phyloP scores from a whole-genome alignment of 2,113 vertebrate species.

The Sebastes schlegelii region DNA sequence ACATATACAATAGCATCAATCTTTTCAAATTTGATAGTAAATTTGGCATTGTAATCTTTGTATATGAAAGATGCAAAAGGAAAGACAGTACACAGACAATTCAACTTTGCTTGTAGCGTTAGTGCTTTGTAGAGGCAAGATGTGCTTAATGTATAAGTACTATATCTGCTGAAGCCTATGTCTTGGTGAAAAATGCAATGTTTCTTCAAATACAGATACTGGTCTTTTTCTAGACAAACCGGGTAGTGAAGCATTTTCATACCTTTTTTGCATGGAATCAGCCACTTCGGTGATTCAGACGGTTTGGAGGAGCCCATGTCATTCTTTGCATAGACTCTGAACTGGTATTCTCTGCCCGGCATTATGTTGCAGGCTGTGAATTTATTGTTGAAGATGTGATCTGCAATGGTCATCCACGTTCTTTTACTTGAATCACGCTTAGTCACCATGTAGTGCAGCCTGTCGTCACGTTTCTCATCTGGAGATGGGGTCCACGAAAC shows the following conservation, averaged over 20 bases:
- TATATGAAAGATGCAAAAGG: neutral
- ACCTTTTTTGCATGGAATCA: constrained; percentile 83
- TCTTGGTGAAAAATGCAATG: neutral
- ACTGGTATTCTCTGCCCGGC: constrained; percentile 90
- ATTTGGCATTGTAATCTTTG: neutral
- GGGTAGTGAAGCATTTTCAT: constrained; percentile 5
- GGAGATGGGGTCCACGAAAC: constrained; percentile 89
- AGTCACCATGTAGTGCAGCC: constrained; percentile 88
- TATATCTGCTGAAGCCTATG: neutral
- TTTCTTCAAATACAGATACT: constrained; percentile 6
- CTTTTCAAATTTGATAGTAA: no score
- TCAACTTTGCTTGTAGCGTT: neutral
- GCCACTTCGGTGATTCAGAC: constrained; percentile 90
- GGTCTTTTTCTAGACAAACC: neutral
- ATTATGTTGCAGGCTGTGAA: constrained; percentile 89
- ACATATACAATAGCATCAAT: no score
- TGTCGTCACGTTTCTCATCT: constrained; percentile 86
- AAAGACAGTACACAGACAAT: neutral
- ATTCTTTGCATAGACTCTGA: constrained; percentile 92
- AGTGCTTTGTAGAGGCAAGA: neutral
- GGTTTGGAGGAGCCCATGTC: constrained; percentile 87
- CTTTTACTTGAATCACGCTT: constrained; percentile 86
- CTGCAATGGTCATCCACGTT: constrained; percentile 85
- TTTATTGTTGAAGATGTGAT: constrained; percentile 90
- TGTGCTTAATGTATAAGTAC: neutral